These are phyloP conservation scores for Ceratina calcarata DNA, from an alignment of 1,140 invertebrate genomes.

Conservation along the genomic window DNA sequence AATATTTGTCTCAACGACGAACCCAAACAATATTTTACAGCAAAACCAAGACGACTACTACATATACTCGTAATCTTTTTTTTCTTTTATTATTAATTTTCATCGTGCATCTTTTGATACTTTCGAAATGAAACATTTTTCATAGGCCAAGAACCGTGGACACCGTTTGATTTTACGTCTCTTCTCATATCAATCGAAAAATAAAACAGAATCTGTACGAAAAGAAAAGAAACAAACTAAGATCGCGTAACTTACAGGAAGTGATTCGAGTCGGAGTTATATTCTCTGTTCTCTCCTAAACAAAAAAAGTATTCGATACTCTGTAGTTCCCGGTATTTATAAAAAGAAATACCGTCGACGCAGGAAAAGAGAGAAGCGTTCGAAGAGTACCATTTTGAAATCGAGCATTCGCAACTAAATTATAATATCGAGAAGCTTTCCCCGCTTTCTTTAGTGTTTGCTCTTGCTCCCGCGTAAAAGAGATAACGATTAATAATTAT, in stretches of 20 bases:
- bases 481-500: conserved; percentile 46
- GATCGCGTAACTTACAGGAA: too few relatives aligned
- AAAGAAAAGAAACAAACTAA: background rate
- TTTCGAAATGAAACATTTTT: conserved; percentile 35
- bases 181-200: conserved; percentile 1
- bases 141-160: conserved; percentile 19
- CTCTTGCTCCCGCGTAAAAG: background rate
- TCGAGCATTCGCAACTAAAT: conserved; percentile 7
- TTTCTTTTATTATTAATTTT: background rate
- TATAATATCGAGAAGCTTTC: conserved; percentile 3
- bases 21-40: conserved; percentile 5
- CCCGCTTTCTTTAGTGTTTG: background rate
- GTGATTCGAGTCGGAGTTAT: too few relatives aligned
- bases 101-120: conserved; percentile 23
- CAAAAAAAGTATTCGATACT: too few relatives aligned
- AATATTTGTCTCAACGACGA: background rate
- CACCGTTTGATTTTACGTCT: conserved; percentile 27
- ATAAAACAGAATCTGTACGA: conserved; percentile 34
- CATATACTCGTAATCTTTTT: background rate
- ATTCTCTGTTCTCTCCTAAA: too few relatives aligned
- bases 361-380: conserved; percentile 22
- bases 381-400: conserved; percentile 23
- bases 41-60: conserved; percentile 12
- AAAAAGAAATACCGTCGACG: too few relatives aligned
- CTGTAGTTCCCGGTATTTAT: too few relatives aligned